Evolutionary conservation across 92 coral and sea anemone genomes (phyloP).

Genomic region (Palythoa caribaeorum): DNA sequence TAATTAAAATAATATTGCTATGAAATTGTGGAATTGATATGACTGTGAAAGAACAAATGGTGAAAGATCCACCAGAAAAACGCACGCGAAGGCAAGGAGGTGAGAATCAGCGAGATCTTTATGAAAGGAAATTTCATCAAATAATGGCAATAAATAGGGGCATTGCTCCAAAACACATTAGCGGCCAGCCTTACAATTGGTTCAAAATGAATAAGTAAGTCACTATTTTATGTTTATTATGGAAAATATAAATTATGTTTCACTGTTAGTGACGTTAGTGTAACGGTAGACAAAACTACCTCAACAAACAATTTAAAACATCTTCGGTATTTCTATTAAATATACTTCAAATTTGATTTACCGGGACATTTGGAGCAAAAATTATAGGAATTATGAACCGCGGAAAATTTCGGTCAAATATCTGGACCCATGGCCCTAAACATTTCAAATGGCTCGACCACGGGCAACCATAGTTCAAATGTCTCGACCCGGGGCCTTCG

Average conservation of each 20-base stretch:
- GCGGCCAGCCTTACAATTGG: constrained; percentile 25
- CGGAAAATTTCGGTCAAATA: no score
- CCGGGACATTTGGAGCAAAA: not conserved
- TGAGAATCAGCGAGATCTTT: constrained; percentile 18
- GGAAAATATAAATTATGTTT: constrained; percentile 16
- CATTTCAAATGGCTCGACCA: no score
- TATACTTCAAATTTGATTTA: no score
- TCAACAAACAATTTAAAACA: constrained; percentile 12
- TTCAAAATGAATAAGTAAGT: constrained; percentile 26
- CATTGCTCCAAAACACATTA: constrained; percentile 28
- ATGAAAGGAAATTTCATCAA: constrained; percentile 24
- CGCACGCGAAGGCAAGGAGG: constrained; percentile 24
- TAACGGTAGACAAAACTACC: constrained; percentile 31
- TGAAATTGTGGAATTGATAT: constrained; percentile 3
- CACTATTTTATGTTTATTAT: constrained; percentile 26
- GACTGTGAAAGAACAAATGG: not conserved
- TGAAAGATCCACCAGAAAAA: constrained; percentile 19
- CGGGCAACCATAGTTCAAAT: no score
- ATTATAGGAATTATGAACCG: no score
- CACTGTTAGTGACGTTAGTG: not conserved
- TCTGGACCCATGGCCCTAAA: no score
- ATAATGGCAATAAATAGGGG: constrained; percentile 19
- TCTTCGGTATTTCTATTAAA: not conserved
- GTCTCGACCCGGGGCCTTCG: no score
- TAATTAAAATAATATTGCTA: not conserved